These are phyloP conservation scores for Nyctibius grandis DNA, from an alignment of 2,797 vertebrate species.

Conservation along the genomic window DNA sequence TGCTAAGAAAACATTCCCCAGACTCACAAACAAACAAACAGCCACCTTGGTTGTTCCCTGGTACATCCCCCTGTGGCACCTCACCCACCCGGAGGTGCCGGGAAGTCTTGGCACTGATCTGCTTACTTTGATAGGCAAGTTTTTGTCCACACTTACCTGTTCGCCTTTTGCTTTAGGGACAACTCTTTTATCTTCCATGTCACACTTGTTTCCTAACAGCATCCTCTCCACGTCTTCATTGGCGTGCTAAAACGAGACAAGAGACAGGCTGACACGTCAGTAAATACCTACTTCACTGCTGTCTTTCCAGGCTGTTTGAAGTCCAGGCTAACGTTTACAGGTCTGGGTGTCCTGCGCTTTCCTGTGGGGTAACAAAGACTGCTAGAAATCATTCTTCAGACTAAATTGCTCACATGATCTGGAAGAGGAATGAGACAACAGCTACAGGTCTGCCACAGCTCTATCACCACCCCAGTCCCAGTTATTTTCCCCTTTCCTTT, in stretches of 20 bases:
- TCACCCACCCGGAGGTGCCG: background rate
- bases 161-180: constrained; percentile 97
- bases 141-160: constrained; percentile 79
- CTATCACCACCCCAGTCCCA: background rate
- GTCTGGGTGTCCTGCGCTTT: background rate
- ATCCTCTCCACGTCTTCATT: constrained; percentile 99
- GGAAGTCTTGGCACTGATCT: fast-evolving
- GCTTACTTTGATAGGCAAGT: background rate
- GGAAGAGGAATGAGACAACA: background rate
- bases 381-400: too few species aligned
- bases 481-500: background rate
- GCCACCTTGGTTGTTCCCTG: fast-evolving
- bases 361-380: background rate
- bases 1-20: background rate
- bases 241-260: constrained; percentile 83
- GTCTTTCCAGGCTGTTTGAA: background rate
- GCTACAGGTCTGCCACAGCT: background rate
- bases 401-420: background rate
- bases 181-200: constrained; percentile 98
- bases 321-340: background rate
- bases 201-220: constrained; percentile 99
- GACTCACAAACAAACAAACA: background rate
- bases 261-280: background rate
- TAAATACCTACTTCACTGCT: fast-evolving
- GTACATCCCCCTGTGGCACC: background rate